These are phyloP conservation scores for Corythaixoides concolor DNA, from an alignment of 2,113 vertebrate genomes.

Conservation along the genomic window DNA sequence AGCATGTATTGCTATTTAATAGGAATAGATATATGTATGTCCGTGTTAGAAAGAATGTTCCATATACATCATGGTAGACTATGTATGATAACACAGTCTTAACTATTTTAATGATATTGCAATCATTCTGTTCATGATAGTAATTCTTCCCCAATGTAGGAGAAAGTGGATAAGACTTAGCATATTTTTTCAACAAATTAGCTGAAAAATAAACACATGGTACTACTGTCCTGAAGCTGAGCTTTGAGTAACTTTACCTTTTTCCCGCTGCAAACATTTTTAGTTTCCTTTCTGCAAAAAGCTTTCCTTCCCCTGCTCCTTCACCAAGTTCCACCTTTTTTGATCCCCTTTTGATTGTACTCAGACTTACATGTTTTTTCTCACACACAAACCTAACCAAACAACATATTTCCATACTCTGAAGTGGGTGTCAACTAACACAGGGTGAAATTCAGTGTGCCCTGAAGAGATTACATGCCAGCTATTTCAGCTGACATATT, in stretches of 20 bases:
- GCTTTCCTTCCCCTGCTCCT: not conserved
- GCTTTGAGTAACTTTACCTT: not conserved
- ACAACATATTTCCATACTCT: not conserved
- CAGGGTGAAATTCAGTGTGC: not conserved
- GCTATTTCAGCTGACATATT: not conserved
- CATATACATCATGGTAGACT: too few species aligned
- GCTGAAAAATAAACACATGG: not conserved
- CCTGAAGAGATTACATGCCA: not conserved
- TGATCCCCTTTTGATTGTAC: not conserved
- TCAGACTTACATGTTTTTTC: not conserved
- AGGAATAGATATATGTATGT: not conserved
- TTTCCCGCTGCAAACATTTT: not conserved
- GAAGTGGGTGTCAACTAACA: not conserved
- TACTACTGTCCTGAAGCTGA: not conserved
- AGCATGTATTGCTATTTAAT: not conserved
- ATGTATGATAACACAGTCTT: not conserved
- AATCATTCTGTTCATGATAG: not conserved
- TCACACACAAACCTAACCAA: not conserved
- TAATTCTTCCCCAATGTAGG: not conserved
- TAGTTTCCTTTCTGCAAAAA: not conserved
- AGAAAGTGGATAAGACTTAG: not conserved
- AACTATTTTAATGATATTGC: not conserved
- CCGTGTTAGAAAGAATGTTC: not conserved
- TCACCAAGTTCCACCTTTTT: not conserved
- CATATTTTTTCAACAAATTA: not conserved